phyloP scores from a whole-genome alignment of 2,797 vertebrate genomes.

The Lepilemur ruficaudatus region DNA sequence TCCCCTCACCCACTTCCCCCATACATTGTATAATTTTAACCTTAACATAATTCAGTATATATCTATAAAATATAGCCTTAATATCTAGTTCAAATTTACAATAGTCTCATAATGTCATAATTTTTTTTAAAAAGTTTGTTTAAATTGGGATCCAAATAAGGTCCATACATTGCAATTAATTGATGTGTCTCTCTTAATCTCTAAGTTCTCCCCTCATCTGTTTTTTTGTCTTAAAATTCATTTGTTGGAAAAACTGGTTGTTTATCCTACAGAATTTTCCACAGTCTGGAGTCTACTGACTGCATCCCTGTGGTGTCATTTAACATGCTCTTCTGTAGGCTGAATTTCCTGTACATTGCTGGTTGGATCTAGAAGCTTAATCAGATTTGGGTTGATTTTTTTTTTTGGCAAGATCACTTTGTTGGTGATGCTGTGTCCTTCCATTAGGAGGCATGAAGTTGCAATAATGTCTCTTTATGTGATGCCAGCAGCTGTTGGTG shows the following conservation, averaged over 20 bases:
- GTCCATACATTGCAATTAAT: neutral
- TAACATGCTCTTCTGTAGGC: neutral
- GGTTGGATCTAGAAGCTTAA: neutral
- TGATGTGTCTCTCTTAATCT: neutral
- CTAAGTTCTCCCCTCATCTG: neutral
- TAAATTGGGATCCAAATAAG: neutral
- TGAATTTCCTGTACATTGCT: neutral
- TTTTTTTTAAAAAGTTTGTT: neutral
- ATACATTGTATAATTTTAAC: neutral
- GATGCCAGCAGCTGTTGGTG: constrained; percentile 11
- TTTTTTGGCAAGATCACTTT: neutral
- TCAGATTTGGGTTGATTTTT: neutral
- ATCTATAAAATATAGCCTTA: neutral
- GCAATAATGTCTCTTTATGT: neutral
- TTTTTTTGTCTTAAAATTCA: neutral
- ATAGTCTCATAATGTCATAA: neutral
- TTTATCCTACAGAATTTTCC: neutral
- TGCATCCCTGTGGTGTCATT: neutral
- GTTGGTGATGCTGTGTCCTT: neutral
- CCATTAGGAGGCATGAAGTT: neutral
- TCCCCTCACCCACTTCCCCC: neutral
- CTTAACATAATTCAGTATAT: neutral
- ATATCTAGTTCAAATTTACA: neutral
- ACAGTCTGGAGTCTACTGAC: neutral
- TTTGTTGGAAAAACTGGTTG: neutral